Percentiles rank a stretch among this genome's conserved stretches.
These are phyloP conservation scores for Forbesichthys papilliferus DNA, from an alignment of 2,113 vertebrate genomes.

Conservation along the genomic window DNA sequence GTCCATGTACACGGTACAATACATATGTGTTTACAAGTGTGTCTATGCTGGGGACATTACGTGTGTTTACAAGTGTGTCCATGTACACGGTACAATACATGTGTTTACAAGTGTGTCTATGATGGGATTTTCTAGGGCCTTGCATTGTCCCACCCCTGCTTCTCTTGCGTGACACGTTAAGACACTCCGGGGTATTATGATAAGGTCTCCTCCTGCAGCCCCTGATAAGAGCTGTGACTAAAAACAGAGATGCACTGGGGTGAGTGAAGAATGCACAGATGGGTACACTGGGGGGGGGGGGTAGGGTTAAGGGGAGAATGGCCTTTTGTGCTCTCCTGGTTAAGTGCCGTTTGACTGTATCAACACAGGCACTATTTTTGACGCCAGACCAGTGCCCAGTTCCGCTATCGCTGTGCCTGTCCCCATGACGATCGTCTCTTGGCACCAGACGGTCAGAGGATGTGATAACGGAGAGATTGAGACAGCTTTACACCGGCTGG, in stretches of 20 bases:
- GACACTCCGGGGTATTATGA: conserved; percentile 13
- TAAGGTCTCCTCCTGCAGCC: conserved; percentile 27
- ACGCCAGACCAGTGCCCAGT: not conserved
- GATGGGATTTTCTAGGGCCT: not conserved
- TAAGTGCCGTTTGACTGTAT: conserved; percentile 26
- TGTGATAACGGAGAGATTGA: not conserved
- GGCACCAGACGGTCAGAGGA: not conserved
- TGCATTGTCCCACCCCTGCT: not conserved
- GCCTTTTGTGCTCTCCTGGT: conserved; percentile 27
- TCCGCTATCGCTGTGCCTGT: conserved; percentile 37
- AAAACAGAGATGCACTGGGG: not conserved
- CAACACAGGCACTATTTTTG: conserved; percentile 49
- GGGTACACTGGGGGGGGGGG: conserved; percentile 5
- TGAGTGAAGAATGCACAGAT: not conserved
- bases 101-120: not conserved
- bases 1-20: not conserved
- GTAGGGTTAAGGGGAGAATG: conserved; percentile 37
- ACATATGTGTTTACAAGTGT: not conserved
- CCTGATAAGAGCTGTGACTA: conserved; percentile 43
- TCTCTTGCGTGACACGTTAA: conserved; percentile 5
- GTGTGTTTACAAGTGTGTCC: no score
- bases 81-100: not conserved
- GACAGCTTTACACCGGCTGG: not conserved
- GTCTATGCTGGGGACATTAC: no score
- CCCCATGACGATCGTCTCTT: not conserved